A percentile compares a stretch with the other conserved stretches of the same genome.
phyloP scores from a whole-genome alignment of 2,113 vertebrate species.

The Amphilophus citrinellus region DNA sequence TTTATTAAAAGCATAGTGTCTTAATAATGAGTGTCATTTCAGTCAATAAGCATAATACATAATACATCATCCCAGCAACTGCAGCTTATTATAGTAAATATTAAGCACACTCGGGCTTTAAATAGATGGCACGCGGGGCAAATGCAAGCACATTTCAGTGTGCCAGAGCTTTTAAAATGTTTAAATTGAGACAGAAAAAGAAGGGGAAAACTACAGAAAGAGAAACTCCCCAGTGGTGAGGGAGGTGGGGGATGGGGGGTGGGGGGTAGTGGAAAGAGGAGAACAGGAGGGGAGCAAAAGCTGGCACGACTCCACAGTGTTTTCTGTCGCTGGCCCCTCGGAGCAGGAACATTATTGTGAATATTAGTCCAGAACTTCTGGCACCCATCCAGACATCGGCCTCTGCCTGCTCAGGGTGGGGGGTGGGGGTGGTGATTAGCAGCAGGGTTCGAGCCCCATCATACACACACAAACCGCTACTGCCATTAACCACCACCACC shows the following conservation, averaged over 20 bases:
- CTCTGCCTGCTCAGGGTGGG: constrained; percentile 49
- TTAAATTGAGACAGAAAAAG: not conserved
- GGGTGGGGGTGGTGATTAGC: constrained; percentile 27
- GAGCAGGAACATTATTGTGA: constrained; percentile 74
- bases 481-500: constrained; percentile 56
- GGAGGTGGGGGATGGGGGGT: constrained; percentile 26
- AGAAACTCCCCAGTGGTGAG: constrained; percentile 47
- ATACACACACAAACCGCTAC: constrained; percentile 48
- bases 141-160: constrained; percentile 21
- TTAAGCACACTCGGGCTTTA: not conserved
- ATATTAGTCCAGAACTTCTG: constrained; percentile 79
- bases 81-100: not conserved
- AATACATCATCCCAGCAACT: not conserved
- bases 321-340: constrained; percentile 63
- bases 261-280: constrained; percentile 44
- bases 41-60: not conserved
- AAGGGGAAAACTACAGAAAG: constrained; percentile 47
- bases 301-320: constrained; percentile 75
- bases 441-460: constrained; percentile 66
- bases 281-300: constrained; percentile 61
- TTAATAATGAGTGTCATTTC: not conserved
- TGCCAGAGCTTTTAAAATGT: constrained; percentile 35
- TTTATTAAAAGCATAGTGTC: not conserved
- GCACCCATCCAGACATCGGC: constrained; percentile 72
- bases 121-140: not conserved